phyloP scores from a whole-genome alignment of 2,888 invertebrate species.

The Agrochola lychnidis region DNA sequence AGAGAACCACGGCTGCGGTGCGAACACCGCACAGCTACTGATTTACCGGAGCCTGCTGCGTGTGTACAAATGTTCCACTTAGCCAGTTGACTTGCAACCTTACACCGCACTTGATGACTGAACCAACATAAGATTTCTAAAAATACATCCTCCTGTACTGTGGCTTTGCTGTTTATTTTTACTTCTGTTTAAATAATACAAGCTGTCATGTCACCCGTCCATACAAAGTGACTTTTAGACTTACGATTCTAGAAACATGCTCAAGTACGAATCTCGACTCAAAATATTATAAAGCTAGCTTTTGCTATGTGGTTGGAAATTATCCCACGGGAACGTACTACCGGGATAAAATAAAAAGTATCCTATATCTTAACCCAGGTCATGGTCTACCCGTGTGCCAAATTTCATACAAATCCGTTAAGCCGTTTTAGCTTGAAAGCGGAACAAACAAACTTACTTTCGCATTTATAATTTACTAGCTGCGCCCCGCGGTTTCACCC shows the following conservation, averaged over 20 bases:
- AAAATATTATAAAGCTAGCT: background rate
- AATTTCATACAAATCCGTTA: too few relatives aligned
- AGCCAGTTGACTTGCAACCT: slow-evolving; percentile 65
- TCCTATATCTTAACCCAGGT: too few relatives aligned
- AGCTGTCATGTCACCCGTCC: slow-evolving; percentile 4
- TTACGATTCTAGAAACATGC: background rate
- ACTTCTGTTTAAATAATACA: slow-evolving; percentile 33
- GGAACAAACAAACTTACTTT: too few relatives aligned
- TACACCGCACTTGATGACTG: slow-evolving; percentile 44
- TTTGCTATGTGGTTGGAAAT: too few relatives aligned
- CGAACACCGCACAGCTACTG: slow-evolving; percentile 29
- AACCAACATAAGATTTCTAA: slow-evolving; percentile 53
- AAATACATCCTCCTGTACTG: slow-evolving; percentile 45
- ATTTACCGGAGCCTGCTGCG: slow-evolving; percentile 11
- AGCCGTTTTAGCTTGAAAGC: too few relatives aligned
- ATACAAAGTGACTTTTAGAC: slow-evolving; percentile 2
- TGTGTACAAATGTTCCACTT: slow-evolving; percentile 69
- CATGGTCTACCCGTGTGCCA: too few relatives aligned
- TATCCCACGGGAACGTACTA: too few relatives aligned
- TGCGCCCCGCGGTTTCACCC: too few relatives aligned
- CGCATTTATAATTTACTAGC: too few relatives aligned
- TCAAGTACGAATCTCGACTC: background rate
- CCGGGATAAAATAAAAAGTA: too few relatives aligned
- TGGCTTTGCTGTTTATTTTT: slow-evolving; percentile 31
- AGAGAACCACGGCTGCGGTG: slow-evolving; percentile 44